Evolutionary conservation across 1,140 invertebrate species (phyloP).

Genomic region (Formica exsecta): DNA sequence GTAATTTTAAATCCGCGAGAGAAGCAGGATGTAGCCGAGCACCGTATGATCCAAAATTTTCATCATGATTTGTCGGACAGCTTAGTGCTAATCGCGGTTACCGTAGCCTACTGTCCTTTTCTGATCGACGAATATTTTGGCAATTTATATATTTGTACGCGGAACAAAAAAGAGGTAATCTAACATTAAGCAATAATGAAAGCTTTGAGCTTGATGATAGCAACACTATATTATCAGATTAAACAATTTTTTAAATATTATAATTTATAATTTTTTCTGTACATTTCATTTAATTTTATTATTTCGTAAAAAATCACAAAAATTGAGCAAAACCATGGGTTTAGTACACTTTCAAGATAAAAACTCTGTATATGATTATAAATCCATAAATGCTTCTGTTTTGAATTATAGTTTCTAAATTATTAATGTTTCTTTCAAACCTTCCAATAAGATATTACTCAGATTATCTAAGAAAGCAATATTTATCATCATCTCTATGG

Average conservation of each 20-base stretch:
- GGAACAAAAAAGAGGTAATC: constrained; percentile 75
- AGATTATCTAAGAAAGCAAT: not conserved
- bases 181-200: not conserved
- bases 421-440: no score
- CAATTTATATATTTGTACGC: constrained; percentile 78
- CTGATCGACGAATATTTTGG: constrained; percentile 77
- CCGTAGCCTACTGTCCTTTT: constrained; percentile 83
- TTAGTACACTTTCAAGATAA: no score
- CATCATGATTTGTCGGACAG: constrained; percentile 79
- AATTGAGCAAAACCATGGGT: not conserved
- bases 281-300: no score
- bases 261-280: not conserved
- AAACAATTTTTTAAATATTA: not conserved
- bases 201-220: not conserved
- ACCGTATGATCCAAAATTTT: constrained; percentile 73
- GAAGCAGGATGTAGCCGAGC: constrained; percentile 39
- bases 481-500: not conserved
- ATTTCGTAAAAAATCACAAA: not conserved
- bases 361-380: no score
- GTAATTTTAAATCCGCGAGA: constrained; percentile 49
- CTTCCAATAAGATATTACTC: no score
- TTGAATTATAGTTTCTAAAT: no score
- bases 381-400: no score
- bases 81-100: constrained; percentile 80
- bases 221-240: not conserved